phyloP scores from a whole-genome alignment of 2,797 vertebrate species.

The Pangasius sanitwongsei region DNA sequence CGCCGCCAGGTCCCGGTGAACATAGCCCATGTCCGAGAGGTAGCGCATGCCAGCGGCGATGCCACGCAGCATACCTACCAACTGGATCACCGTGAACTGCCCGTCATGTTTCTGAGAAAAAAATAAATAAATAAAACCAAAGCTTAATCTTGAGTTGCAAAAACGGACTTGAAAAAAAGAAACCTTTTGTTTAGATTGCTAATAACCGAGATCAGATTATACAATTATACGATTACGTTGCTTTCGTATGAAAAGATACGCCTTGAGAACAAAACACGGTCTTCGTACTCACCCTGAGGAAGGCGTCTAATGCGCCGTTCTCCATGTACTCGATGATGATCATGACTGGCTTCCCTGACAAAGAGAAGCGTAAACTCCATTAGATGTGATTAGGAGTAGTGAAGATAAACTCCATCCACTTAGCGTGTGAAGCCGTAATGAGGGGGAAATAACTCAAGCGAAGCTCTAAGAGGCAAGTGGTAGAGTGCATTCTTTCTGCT shows the following conservation, averaged over 20 bases:
- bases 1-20: constrained; percentile 96
- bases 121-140: constrained; percentile 20
- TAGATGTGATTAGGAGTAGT: constrained; percentile 35
- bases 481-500: constrained; percentile 34
- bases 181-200: no score
- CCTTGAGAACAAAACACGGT: neutral
- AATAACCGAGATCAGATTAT: no score
- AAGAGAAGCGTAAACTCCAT: constrained; percentile 55
- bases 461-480: constrained; percentile 29
- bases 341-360: constrained; percentile 97
- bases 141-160: neutral
- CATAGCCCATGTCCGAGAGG: constrained; percentile 97
- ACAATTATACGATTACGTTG: no score
- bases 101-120: constrained; percentile 90
- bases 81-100: constrained; percentile 97
- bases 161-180: neutral
- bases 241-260: neutral
- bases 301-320: constrained; percentile 95
- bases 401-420: constrained; percentile 43
- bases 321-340: constrained; percentile 99
- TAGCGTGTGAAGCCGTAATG: constrained; percentile 40
- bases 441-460: constrained; percentile 39
- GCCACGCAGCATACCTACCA: constrained; percentile 96
- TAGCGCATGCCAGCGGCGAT: constrained; percentile 98
- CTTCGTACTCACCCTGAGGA: constrained; percentile 89